Evolutionary conservation across 2,113 vertebrate species (phyloP).

Genomic region (Petromus typicus): DNA sequence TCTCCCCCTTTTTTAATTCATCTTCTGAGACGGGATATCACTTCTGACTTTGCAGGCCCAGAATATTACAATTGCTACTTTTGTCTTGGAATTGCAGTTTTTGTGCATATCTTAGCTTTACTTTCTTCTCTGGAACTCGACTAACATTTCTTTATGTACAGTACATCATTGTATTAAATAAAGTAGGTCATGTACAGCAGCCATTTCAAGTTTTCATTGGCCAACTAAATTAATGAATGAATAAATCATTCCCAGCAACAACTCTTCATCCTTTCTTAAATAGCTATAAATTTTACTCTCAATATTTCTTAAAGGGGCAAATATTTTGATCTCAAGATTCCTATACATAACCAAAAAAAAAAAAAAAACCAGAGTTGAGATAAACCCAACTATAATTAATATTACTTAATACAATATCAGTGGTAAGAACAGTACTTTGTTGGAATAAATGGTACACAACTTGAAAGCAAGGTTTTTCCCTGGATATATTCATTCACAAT

Average conservation of each 20-base stretch:
- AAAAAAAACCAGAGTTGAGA: slow-evolving; percentile 27
- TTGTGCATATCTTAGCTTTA: neutral
- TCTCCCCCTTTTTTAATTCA: neutral
- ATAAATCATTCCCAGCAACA: slow-evolving; percentile 11
- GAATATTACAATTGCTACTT: neutral
- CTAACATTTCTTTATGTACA: neutral
- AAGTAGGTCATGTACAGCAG: neutral
- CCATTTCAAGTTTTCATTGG: neutral
- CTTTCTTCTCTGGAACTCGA: neutral
- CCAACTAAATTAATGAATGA: slow-evolving; percentile 41
- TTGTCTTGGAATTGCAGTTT: neutral
- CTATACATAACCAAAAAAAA: too few relatives aligned
- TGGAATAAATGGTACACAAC: neutral
- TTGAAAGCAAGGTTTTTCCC: slow-evolving; percentile 41
- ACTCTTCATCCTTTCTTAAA: slow-evolving; percentile 34
- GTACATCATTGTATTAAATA: neutral
- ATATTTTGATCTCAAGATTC: slow-evolving; percentile 30
- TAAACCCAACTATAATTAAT: slow-evolving; percentile 1
- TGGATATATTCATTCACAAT: slow-evolving; percentile 2
- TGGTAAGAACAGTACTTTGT: neutral
- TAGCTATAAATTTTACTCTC: neutral
- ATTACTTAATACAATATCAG: neutral
- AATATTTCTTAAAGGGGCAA: neutral
- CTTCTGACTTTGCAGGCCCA: neutral
- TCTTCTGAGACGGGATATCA: neutral